Conservation (phyloP, 2,888 invertebrate species). For the Aphidoletes aphidimyza region DNA sequence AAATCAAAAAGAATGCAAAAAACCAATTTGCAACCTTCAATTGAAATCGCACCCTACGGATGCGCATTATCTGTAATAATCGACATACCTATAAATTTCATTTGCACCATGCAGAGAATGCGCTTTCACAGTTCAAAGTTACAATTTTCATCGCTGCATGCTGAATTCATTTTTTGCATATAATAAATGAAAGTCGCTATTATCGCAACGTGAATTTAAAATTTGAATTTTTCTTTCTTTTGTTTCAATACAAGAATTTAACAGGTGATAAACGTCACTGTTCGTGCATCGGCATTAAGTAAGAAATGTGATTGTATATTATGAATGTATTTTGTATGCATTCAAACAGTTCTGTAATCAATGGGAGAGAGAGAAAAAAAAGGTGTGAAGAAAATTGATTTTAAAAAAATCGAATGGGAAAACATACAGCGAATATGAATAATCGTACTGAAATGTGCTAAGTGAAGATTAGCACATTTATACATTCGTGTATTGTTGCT, state of each 20-base stretch:
- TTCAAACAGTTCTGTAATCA: background rate
- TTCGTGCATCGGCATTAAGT: background rate
- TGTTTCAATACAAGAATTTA: too few relatives aligned
- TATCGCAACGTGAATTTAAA: background rate
- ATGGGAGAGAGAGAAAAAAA: too few relatives aligned
- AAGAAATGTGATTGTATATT: background rate
- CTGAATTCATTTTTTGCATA: constrained; percentile 2
- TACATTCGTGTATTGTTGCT: too few relatives aligned
- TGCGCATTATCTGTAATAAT: constrained; percentile 29
- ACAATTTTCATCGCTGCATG: background rate
- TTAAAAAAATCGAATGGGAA: background rate
- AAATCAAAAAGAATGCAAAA: background rate
- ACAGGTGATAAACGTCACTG: background rate
- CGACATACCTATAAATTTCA: background rate
- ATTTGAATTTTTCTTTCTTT: too few relatives aligned
- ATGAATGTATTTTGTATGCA: background rate
- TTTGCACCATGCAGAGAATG: background rate
- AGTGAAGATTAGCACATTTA: too few relatives aligned
- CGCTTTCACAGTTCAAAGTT: background rate
- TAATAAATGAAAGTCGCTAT: constrained; percentile 35
- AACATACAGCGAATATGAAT: background rate
- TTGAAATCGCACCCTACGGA: constrained; percentile 13
- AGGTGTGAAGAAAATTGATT: background rate
- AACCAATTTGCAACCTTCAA: background rate
- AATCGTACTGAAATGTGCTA: too few relatives aligned